Evolutionary conservation across 64 coral and sea anemone species (phyloP), one percentile per base, ranked within the genome.

Genomic region (Stylophora pistillata): DNA sequence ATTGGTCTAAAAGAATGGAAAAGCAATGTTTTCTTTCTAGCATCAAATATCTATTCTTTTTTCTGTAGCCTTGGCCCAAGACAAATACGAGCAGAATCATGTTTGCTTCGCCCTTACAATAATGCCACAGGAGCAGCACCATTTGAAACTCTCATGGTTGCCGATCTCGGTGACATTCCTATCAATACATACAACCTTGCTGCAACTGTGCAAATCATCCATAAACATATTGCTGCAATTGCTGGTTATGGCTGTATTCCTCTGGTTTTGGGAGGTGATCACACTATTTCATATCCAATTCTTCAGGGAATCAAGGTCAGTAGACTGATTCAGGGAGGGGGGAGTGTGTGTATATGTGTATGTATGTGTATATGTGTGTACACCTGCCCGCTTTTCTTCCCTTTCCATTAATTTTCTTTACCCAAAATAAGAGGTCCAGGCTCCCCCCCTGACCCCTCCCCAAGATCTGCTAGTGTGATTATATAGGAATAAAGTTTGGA

Each of bases 111-210:
- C 54, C 93, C 93, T 20, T 92, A 82, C 23, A 98, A 99, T 56
- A 87, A 58, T 55, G 90, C 72, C 1, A 99, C 87, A 41, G 97
- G 93, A 64, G 93, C 90, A 56, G 87, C 87, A 0, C 93, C 93
- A 79, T 99, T 95, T 90, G 93, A 99, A 33, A 88, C 87, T 23
- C 55, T 95, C 55, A 93, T 99, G 97, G 26, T 99, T 88, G 97
- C 93, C 14, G 93, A 99, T 71, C 78, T 99, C 88, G 93, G 97
- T 71, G 93, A 93, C 58, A 99, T 99, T 53, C 78, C 97, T 15
- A 85, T 99, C 33, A 89, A 90, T 37, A 86, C 82, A 9, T 98
- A 81, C 73, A 98, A 72, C 18, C 52, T 93, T 28, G 87, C 73
- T 27, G 64, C 75, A 18, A 90, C 91, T 7, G 74, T 69, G 1